Evolutionary conservation across 2,888 invertebrate genomes (phyloP), one percentile per base, ranked within the genome.

Genomic region (Notodonta ziczac): DNA sequence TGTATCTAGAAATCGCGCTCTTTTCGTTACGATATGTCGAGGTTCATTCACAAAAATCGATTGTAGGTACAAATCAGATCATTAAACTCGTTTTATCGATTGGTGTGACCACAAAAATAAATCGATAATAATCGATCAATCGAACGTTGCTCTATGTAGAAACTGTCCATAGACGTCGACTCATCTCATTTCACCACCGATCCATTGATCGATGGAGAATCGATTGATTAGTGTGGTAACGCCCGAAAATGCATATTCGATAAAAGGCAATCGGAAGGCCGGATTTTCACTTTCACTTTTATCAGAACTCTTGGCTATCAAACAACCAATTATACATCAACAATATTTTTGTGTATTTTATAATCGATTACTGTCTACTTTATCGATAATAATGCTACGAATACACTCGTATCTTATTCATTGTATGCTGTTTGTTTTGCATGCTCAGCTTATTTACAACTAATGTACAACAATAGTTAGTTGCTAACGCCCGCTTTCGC

Each of bases 351-450:
- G 13, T 44, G 9, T 44, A 44, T 12, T 12, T 44, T 12, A 12
- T 44, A 1, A 12, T 13, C 10, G 44, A 12, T 44, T 44, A 10
- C 9, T n/a, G 13, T 5, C 13, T n/a, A n/a, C 2, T 12, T 1
- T 0, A n/a, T 46, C 3, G 13, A 46, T n/a, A n/a, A 46, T 46
- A 46, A 10, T 46, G 46, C 46, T 13, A 4, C 13, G n/a, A n/a
- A 13, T n/a, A 62, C 62, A 53, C 42, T 53, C 42, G 16, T 58
- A 69, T 59, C 56, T 59, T 58, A 59, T 56, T n/a, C n/a, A 46
- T n/a, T n/a, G 46, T 46, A 42, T 42, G 4, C 9, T 42, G 4
- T 42, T 10, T n/a, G n/a, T 48, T n/a, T n/a, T n/a, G 35, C n/a
- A 48, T 48, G 48, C n/a, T 14, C n/a, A n/a, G 4, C 5, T n/a